Evolutionary conservation across 1,140 invertebrate species (phyloP).

Genomic region (Dendrolimus kikuchii): DNA sequence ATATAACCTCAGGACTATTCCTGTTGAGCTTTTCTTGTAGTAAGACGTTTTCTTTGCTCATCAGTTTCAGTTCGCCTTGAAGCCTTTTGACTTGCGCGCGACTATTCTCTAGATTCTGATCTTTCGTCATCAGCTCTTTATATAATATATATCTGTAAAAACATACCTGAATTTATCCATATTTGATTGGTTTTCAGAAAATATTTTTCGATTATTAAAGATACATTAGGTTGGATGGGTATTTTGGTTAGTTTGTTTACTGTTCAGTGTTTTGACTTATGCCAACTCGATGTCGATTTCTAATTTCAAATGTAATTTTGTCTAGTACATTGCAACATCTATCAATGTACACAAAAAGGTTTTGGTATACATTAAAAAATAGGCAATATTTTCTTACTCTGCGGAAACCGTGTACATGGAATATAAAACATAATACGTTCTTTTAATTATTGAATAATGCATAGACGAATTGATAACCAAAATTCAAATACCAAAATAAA

Average conservation of each 20-base stretch:
- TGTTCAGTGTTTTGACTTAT: slow-evolving; percentile 1
- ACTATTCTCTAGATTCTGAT: slow-evolving; percentile 54
- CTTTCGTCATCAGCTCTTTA: slow-evolving; percentile 60
- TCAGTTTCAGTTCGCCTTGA: slow-evolving; percentile 53
- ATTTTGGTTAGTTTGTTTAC: background rate
- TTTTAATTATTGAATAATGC: no score
- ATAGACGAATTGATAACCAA: no score
- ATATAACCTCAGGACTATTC: slow-evolving; percentile 46
- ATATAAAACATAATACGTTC: no score
- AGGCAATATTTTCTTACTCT: no score
- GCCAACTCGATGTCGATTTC: slow-evolving; percentile 9
- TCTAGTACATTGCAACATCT: no score
- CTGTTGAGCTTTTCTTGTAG: slow-evolving; percentile 46
- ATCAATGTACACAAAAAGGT: no score
- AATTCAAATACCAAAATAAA: no score
- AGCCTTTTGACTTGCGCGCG: slow-evolving; percentile 50
- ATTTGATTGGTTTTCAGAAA: slow-evolving; percentile 10
- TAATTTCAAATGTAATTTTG: slow-evolving; percentile 10
- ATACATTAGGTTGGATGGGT: background rate
- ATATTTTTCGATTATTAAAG: slow-evolving; percentile 7
- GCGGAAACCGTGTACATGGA: no score
- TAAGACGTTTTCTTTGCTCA: slow-evolving; percentile 47
- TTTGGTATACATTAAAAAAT: no score
- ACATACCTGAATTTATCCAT: slow-evolving; percentile 38
- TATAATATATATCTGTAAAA: slow-evolving; percentile 53